Base-by-base conservation (phyloP, 1,140 invertebrate species). In the Drosophila bocqueti region DNA sequence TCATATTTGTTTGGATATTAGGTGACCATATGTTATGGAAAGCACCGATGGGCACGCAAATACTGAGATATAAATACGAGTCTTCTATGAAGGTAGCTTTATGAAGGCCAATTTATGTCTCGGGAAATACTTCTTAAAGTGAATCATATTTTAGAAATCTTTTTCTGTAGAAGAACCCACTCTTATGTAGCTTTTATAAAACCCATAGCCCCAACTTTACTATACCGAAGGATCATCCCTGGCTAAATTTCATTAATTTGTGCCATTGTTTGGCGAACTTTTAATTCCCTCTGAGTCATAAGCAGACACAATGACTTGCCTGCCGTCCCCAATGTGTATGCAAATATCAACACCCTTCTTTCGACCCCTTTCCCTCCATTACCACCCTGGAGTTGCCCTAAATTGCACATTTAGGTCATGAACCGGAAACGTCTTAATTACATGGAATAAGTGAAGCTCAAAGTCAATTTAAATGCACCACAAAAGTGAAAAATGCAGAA, bases 341-440 rank as follows among this genome's bases (percentile, higher is more conserved):
- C 66, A 73, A 73, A 72, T 71, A 69, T 72, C 64, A 72, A 49
- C 50, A 69, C 68, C 18, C 11, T 16, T 34, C n/a, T 0, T 10
- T 43, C 42, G 38, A 10, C n/a, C 16, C n/a, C n/a, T 3, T n/a
- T 4, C 3, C 26, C 42, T 26, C 16, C 13, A 8, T 16, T 10
- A 15, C 42, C 46, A 43, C 46, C 45, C 47, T 45, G 54, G n/a
- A 45, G 50, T 64, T 58, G 62, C 46, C 63, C 62, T 67, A 63
- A 60, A 63, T 61, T 77, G 68, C 72, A 61, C 80, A 83, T 83
- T 83, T 86, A 63, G 83, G 83, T 86, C 83, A 86, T 86, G 75
- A 85, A 79, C 83, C 79, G 83, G 83, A 85, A 85, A 85, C 74
- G 83, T 86, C 79, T 85, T 85, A 85, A 85, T 86, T 85, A 85